Conservation (phyloP, 2,888 invertebrate genomes). For the Pollenia angustigena region DNA sequence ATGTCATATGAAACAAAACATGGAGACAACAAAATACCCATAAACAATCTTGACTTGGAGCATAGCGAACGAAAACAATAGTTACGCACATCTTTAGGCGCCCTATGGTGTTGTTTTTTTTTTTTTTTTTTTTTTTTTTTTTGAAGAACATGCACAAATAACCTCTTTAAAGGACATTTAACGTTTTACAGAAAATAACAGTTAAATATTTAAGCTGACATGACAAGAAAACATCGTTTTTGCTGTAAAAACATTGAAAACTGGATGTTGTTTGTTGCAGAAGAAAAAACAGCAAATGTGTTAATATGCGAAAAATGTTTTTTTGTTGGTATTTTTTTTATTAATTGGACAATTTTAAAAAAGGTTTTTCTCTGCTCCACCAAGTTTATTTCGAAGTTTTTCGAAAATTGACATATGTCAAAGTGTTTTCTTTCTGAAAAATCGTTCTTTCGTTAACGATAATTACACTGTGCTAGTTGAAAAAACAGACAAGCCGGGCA, state of each 20-base stretch:
- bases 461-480: no score
- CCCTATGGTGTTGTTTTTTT: conserved; percentile 15
- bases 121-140: conserved; percentile 1
- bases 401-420: no score
- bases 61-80: conserved; percentile 26
- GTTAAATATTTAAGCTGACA: conserved; percentile 44
- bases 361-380: not conserved
- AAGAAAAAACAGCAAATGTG: not conserved
- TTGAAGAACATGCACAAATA: conserved; percentile 16
- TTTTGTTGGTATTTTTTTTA: not conserved
- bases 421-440: no score
- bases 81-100: conserved; percentile 51
- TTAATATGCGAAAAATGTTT: conserved; percentile 9
- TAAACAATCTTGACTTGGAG: conserved; percentile 48
- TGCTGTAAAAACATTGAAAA: conserved; percentile 35
- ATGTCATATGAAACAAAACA: conserved; percentile 25
- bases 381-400: no score
- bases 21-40: conserved; percentile 10
- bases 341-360: not conserved
- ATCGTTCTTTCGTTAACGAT: no score
- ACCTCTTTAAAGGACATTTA: conserved; percentile 2
- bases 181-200: conserved; percentile 35
- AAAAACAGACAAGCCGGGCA: no score
- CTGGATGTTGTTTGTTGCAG: not conserved
- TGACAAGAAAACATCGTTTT: conserved; percentile 44